phyloP scores from a whole-genome alignment of 2,113 vertebrate genomes.

The Halichoeres trimaculatus region DNA sequence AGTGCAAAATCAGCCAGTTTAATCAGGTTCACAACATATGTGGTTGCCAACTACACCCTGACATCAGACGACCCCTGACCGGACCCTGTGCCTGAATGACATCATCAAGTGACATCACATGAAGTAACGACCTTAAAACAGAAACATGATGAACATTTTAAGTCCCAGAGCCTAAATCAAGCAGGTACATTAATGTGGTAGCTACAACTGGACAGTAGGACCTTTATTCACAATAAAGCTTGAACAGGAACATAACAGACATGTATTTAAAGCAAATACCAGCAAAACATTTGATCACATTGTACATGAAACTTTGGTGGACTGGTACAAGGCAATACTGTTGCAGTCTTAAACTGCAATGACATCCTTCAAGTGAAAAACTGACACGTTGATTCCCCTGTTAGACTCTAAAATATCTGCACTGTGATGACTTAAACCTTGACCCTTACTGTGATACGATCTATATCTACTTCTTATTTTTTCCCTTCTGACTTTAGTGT shows the following conservation, averaged over 20 bases:
- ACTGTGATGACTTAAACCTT: not conserved
- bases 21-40: slow-evolving; percentile 25
- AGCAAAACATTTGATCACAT: not conserved
- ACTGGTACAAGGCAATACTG: not conserved
- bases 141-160: not conserved
- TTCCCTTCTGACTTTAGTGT: not conserved
- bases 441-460: not conserved
- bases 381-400: not conserved
- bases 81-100: slow-evolving; percentile 24
- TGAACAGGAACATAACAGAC: not conserved
- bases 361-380: not conserved
- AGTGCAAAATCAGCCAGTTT: slow-evolving; percentile 49
- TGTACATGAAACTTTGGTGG: not conserved
- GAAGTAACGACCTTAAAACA: not conserved
- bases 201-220: not conserved
- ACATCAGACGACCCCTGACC: not conserved
- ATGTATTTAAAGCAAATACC: slow-evolving; percentile 4
- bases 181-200: slow-evolving; percentile 1
- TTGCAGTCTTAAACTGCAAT: not conserved
- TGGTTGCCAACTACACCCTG: slow-evolving; percentile 4
- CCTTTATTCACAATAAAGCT: not conserved
- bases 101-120: slow-evolving; percentile 16
- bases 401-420: no score
- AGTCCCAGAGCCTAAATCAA: not conserved
- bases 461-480: not conserved